Evolutionary conservation across 2,797 vertebrate species (phyloP).

Genomic region (Staurois parvus): DNA sequence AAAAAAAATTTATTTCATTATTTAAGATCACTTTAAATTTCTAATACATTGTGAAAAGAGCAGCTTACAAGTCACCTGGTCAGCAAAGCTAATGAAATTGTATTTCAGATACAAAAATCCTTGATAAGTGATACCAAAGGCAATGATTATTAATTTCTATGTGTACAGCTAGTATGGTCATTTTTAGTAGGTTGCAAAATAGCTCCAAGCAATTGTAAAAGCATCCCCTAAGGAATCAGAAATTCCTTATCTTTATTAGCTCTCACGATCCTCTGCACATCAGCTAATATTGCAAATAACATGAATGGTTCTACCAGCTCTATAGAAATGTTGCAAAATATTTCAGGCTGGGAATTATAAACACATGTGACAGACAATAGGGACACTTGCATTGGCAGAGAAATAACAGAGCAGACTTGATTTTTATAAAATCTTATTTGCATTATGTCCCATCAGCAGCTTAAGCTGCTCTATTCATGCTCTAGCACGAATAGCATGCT

Average conservation of each 20-base stretch:
- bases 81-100: neutral
- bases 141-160: neutral
- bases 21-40: neutral
- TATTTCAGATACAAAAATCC: neutral
- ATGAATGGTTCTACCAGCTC: too few species aligned
- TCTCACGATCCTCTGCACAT: neutral
- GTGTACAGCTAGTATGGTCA: neutral
- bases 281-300: too few species aligned
- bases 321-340: too few species aligned
- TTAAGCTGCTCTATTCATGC: neutral
- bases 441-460: neutral
- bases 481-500: too few species aligned
- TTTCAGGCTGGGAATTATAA: neutral
- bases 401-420: neutral
- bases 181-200: neutral
- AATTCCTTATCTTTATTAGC: neutral
- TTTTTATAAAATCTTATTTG: neutral
- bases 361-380: neutral
- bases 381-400: too few species aligned
- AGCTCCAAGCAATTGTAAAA: neutral
- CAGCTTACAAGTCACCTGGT: neutral
- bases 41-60: neutral
- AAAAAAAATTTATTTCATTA: neutral
- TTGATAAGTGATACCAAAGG: too few species aligned
- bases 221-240: neutral